Percentiles rank a stretch among this genome's conserved stretches.
Evolutionary conservation across 53 echinoderm and acorn worm genomes (phyloP).

Genomic region (Hippasteria phrygiana): DNA sequence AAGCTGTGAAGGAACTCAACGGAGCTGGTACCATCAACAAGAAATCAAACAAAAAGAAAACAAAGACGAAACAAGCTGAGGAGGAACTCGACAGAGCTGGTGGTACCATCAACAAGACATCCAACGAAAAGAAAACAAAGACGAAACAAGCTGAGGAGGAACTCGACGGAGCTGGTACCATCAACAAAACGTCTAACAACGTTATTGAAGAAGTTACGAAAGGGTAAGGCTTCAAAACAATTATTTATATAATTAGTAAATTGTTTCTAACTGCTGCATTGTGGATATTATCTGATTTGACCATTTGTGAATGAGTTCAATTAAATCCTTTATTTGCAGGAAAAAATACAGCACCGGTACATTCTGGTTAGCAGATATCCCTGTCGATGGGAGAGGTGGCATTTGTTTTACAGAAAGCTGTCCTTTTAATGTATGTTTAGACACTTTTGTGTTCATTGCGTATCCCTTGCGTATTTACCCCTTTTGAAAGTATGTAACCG

Average conservation of each 20-base stretch:
- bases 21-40: neutral
- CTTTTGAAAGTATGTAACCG: no score
- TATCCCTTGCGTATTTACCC: neutral
- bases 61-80: neutral
- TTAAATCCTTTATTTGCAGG: slow-evolving; percentile 33
- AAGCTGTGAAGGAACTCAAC: neutral
- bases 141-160: neutral
- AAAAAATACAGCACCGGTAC: slow-evolving; percentile 17
- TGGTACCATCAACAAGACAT: neutral
- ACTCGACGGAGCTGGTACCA: neutral
- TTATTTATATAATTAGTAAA: no score
- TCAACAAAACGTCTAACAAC: neutral
- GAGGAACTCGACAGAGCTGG: neutral
- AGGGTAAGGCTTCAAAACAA: neutral
- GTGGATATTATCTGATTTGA: neutral
- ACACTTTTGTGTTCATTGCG: slow-evolving; percentile 7
- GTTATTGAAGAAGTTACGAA: neutral
- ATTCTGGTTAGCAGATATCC: slow-evolving; percentile 37
- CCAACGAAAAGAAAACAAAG: neutral
- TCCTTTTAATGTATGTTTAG: neutral
- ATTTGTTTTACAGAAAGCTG: slow-evolving; percentile 1
- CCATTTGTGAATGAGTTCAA: neutral
- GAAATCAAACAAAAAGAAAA: neutral
- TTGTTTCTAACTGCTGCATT: neutral
- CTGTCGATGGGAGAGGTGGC: slow-evolving; percentile 8